Conservation (phyloP, 2,113 vertebrate genomes). For the Porphyrio hochstetteri region DNA sequence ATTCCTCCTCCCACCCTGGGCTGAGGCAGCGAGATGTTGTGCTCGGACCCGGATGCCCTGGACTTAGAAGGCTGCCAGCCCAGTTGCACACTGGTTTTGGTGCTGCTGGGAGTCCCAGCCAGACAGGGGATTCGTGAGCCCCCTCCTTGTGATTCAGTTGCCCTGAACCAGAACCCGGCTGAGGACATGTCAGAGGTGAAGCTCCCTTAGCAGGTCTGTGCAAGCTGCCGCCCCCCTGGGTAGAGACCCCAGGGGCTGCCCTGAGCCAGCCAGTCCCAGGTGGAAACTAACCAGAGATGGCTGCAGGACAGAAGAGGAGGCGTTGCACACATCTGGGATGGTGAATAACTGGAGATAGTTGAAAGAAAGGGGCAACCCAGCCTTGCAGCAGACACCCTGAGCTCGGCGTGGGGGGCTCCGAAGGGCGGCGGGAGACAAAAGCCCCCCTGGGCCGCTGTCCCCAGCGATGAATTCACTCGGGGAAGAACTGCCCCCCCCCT, state of each 20-base stretch:
- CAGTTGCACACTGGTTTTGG: neutral
- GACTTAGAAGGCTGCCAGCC: neutral
- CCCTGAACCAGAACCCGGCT: neutral
- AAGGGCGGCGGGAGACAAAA: neutral
- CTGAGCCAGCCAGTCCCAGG: neutral
- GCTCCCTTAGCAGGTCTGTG: neutral
- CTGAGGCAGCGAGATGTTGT: neutral
- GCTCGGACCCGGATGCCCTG: neutral
- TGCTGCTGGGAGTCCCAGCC: neutral
- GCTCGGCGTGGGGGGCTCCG: neutral
- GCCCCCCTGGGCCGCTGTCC: neutral
- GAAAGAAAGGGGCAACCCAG: neutral
- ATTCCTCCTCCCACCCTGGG: neutral
- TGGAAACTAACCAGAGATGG: neutral
- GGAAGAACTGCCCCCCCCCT: neutral
- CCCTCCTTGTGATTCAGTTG: neutral
- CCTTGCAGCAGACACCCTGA: neutral
- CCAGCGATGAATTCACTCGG: neutral
- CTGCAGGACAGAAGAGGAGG: neutral
- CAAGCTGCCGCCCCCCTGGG: neutral
- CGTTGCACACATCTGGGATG: neutral
- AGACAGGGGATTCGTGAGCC: rapidly evolving
- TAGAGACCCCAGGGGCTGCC: neutral
- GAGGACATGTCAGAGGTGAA: neutral
- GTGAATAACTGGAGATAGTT: neutral